These are phyloP conservation scores for Antheraea mylitta DNA, from an alignment of 1,140 invertebrate species.

Conservation along the genomic window DNA sequence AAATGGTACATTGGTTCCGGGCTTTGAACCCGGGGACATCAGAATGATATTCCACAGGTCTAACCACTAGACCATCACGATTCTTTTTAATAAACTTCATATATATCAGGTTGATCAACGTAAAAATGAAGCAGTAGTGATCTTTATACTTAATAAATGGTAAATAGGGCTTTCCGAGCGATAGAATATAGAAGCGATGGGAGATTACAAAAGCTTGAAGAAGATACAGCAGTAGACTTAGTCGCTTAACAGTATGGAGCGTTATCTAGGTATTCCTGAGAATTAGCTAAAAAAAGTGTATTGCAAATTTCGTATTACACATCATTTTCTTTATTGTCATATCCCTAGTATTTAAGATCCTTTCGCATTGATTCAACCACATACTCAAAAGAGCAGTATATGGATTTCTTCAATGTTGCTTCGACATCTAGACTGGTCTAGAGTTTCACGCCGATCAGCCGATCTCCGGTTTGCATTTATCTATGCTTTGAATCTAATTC, in stretches of 20 bases:
- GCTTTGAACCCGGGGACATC: no score
- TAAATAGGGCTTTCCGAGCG: background rate
- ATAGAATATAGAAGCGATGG: background rate
- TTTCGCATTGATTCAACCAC: background rate
- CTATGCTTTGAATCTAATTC: background rate
- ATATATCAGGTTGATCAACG: background rate
- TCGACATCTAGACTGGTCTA: no score
- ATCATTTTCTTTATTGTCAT: constrained; percentile 48
- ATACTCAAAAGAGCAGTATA: background rate
- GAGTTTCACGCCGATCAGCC: background rate
- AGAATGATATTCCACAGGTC: no score
- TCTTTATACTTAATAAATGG: background rate
- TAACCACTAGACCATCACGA: no score
- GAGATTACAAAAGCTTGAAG: background rate
- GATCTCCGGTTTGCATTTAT: background rate
- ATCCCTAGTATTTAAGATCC: constrained; percentile 35
- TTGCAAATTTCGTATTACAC: constrained; percentile 7
- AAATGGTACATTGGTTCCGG: no score
- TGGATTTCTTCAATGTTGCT: no score
- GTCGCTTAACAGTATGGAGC: constrained; percentile 16
- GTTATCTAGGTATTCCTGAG: background rate
- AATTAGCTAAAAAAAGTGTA: background rate
- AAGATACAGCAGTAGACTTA: constrained; percentile 34
- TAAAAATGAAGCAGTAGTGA: background rate
- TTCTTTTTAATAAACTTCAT: no score